Evolutionary conservation across 2,888 invertebrate genomes (phyloP), one percentile per base, ranked within the genome.

Genomic region (Pegoplata infirma): DNA sequence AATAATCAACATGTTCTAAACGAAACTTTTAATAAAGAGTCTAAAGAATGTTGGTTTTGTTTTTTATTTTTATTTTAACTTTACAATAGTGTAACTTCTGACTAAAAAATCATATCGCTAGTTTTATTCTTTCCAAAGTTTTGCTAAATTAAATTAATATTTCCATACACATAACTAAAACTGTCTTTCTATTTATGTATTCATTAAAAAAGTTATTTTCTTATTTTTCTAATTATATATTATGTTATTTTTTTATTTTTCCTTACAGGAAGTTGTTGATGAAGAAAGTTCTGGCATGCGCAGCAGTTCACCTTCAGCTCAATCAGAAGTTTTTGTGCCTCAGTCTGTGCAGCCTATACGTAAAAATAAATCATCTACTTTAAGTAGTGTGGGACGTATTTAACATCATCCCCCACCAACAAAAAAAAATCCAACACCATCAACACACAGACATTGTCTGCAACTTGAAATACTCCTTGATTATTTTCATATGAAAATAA

Each of bases 341-440:
- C 92, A 95, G 90, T 95, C 96, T 75, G 95, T 95, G 87, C 96
- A 96, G 90, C 95, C 95, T 81, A 94, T 94, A 84, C 92, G 96
- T 87, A 95, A 95, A 91, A 93, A 93, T 84, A 93, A 93, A 89
- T 91, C 93, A 84, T 91, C 92, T 83, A 92, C 92, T 74, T 89
- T 93, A 82, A 92, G 92, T 84, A 92, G 92, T 85, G 93, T 95
- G 85, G 92, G 95, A 83, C 85, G 89, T 51, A 87, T 88, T 77
- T 88, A 82, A 17, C 19, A 17, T 10, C 59, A 59, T n/a, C 53
- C 53, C n/a, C 10, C 7, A 5, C 0, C 6, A 46, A 25, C 53
- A 14, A n/a, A n/a, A n/a, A n/a, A n/a, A n/a, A n/a, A n/a, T n/a
- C 10, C 63, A 47, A 1, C 47, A 36, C 8, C n/a, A 67, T 8